Base-by-base conservation (phyloP, 2,797 vertebrate species). In the Atherinosoma microstoma region DNA sequence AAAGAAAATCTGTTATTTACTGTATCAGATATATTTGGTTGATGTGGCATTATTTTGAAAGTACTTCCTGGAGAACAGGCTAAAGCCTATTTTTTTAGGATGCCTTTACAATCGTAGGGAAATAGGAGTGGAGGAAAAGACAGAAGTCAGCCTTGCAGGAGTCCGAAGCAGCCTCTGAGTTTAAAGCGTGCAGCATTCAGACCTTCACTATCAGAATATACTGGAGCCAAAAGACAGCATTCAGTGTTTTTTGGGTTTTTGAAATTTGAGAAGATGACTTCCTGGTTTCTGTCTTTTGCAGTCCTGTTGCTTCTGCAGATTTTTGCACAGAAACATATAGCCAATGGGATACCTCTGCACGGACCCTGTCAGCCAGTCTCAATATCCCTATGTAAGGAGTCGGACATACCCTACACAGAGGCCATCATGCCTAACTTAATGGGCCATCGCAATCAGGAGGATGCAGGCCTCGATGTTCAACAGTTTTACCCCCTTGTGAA, bases 401-500 rank as follows among this genome's bases (percentile, higher is more conserved):
- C 96, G 12, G 97, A 98, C 84, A 98, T 98, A 1, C 97, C 97
- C 58, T 98, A 98, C 79, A 98, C 97, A 89, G 95, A 97, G 78
- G 98, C 96, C 69, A 98, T 98, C 87, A 95, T 98, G 97, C 97
- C 96, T 24, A 98, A 98, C 42, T 80, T 98, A 49, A 93, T 98
- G 84, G 97, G 97, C 1, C 97, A 98, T 58, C 96, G 96, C 90
- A 98, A 96, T 90, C 97, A 98, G 87, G 97, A 98, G 84, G 97
- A 98, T 30, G 97, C 97, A 0, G 97, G 97, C 1, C 89, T 98
- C 60, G 97, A 98, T 87, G 97, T 98, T 36, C 97, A 98, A 80
- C 97, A 97, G 92, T 98, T 98, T 81, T 97, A 97, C 89, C 97
- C 97, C 0, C 75, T 98, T 32, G 97, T 98, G 0, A 98, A 98